Conservation (phyloP, 2,888 invertebrate species). For the Seira ritae region DNA sequence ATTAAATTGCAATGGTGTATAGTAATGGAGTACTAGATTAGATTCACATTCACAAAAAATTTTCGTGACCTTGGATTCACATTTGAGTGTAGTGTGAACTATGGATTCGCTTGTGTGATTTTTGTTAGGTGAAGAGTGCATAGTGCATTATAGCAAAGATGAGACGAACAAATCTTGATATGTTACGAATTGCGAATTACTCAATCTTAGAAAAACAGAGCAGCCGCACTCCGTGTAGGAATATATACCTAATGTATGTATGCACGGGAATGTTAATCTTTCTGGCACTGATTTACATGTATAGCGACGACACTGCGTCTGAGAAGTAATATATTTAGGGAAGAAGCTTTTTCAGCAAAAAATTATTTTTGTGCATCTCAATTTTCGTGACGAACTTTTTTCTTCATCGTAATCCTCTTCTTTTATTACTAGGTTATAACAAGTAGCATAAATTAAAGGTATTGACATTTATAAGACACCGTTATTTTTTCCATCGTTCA, state of each 20-base stretch:
- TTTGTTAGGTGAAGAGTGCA: not conserved
- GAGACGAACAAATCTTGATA: too few relatives aligned
- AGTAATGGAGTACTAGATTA: not conserved
- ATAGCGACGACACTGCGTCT: not conserved
- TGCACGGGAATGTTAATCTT: not conserved
- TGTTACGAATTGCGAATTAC: too few relatives aligned
- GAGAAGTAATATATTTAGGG: not conserved
- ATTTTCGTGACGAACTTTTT: slow-evolving; percentile 12
- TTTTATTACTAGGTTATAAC: slow-evolving; percentile 4
- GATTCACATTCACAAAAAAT: not conserved
- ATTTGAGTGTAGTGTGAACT: slow-evolving; percentile 9
- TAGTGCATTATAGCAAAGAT: too few relatives aligned
- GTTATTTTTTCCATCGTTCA: not conserved
- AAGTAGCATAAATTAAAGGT: slow-evolving; percentile 14
- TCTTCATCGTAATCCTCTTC: slow-evolving; percentile 1
- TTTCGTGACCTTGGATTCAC: slow-evolving; percentile 3
- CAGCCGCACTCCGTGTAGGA: too few relatives aligned
- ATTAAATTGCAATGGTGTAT: too few relatives aligned
- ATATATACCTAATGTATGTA: too few relatives aligned
- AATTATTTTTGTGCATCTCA: not conserved
- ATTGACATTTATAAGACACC: slow-evolving; percentile 11
- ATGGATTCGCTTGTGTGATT: slow-evolving; percentile 7
- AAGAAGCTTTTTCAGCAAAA: not conserved
- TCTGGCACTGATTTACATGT: slow-evolving; percentile 39
- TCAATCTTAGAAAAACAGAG: too few relatives aligned